phyloP scores from a whole-genome alignment of 2,888 invertebrate species.

The Polyommatus iphigenia region DNA sequence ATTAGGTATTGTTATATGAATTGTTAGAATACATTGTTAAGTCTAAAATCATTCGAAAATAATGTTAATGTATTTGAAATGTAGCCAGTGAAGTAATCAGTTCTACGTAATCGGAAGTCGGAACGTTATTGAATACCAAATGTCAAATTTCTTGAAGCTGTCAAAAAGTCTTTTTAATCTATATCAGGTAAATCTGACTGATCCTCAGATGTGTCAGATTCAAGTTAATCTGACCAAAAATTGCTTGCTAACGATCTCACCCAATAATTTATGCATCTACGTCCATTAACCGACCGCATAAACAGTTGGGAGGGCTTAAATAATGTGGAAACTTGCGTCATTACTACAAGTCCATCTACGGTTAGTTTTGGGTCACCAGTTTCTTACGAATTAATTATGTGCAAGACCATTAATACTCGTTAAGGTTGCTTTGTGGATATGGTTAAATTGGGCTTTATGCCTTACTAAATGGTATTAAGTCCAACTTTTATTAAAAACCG shows the following conservation, averaged over 20 bases:
- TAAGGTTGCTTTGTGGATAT: not conserved
- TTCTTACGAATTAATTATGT: constrained; percentile 31
- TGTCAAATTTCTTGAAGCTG: not conserved
- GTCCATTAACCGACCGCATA: constrained; percentile 63
- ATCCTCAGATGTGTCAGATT: not conserved
- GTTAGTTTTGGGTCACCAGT: constrained; percentile 35
- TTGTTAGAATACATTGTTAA: no score
- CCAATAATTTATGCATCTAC: constrained; percentile 67
- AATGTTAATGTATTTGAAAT: not conserved
- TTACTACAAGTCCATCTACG: constrained; percentile 62
- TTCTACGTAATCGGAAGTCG: no score
- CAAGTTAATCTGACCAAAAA: not conserved
- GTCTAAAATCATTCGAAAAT: not conserved
- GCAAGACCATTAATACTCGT: constrained; percentile 20
- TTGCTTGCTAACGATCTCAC: constrained; percentile 44
- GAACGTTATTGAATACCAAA: no score
- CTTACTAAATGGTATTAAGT: not conserved
- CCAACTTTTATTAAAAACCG: no score
- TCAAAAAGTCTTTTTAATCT: not conserved
- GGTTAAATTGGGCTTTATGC: not conserved
- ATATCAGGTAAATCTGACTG: not conserved
- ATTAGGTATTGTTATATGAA: no score
- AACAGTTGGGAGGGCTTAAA: constrained; percentile 64
- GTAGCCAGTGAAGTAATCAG: no score
- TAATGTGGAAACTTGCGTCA: constrained; percentile 69